These are phyloP conservation scores for Drosophila kohkoa DNA, from an alignment of 1,140 invertebrate genomes.

Conservation along the genomic window DNA sequence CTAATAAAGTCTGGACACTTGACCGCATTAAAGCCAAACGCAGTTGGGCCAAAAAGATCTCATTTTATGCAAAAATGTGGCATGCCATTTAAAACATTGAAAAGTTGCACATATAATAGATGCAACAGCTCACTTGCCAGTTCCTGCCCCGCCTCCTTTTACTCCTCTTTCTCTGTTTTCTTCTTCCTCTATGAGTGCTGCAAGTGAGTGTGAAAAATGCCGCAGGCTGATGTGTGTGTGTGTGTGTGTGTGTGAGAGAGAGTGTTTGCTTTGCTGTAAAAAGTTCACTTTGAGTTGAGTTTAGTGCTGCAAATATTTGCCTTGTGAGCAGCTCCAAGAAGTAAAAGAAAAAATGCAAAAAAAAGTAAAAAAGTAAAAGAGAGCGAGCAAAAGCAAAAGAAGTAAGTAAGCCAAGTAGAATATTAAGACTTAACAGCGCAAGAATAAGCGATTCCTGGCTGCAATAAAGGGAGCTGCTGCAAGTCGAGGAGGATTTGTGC, in stretches of 20 bases:
- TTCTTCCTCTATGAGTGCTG: background rate
- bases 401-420: slow-evolving; percentile 42
- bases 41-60: slow-evolving; percentile 23
- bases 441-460: slow-evolving; percentile 16
- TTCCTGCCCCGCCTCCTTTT: background rate
- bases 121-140: slow-evolving; percentile 26
- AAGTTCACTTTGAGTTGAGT: slow-evolving; percentile 45
- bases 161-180: background rate
- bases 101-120: slow-evolving; percentile 12
- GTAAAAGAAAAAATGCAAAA: background rate
- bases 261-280: slow-evolving; percentile 33
- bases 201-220: slow-evolving; percentile 48
- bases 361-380: background rate
- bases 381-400: background rate
- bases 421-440: slow-evolving; percentile 47
- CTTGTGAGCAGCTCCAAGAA: slow-evolving; percentile 19
- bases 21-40: slow-evolving; percentile 54
- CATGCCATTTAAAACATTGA: slow-evolving; percentile 17
- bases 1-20: slow-evolving; percentile 50
- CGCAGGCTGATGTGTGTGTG: slow-evolving; percentile 13
- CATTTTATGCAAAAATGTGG: slow-evolving; percentile 32
- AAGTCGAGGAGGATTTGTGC: slow-evolving; percentile 29
- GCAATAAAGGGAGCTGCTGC: slow-evolving; percentile 21
- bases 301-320: slow-evolving; percentile 52
- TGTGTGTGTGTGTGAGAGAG: background rate